These are phyloP conservation scores for Phataginus tetradactyla DNA, from an alignment of 2,797 vertebrate species.

Conservation along the genomic window DNA sequence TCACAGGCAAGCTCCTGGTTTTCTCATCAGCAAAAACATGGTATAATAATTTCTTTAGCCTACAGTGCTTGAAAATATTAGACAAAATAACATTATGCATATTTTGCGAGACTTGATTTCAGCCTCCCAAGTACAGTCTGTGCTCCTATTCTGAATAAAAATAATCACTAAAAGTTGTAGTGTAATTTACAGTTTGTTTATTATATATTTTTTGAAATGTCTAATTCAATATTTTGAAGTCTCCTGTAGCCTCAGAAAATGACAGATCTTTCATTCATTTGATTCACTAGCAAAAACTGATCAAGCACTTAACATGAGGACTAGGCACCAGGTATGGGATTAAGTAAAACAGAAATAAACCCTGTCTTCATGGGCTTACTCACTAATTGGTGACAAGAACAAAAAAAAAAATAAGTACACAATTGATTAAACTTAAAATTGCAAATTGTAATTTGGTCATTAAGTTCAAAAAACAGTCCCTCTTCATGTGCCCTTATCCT, in stretches of 20 bases:
- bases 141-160: not conserved
- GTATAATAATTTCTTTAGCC: not conserved
- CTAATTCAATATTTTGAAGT: not conserved
- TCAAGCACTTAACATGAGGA: not conserved
- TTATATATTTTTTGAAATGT: not conserved
- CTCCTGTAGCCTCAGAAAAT: not conserved
- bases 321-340: not conserved
- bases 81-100: not conserved
- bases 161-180: not conserved
- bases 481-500: not conserved
- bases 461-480: not conserved
- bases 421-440: not conserved
- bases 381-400: not conserved
- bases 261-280: not conserved
- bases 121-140: not conserved
- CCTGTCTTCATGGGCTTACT: not conserved
- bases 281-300: not conserved
- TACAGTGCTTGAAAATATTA: not conserved
- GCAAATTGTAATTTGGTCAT: not conserved
- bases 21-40: not conserved
- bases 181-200: not conserved
- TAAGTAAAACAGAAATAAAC: not conserved
- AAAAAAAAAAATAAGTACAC: not conserved
- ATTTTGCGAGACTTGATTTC: not conserved
- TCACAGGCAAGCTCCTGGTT: not conserved